Evolutionary conservation across 1,140 invertebrate genomes (phyloP).

Genomic region (Nymphalis io): DNA sequence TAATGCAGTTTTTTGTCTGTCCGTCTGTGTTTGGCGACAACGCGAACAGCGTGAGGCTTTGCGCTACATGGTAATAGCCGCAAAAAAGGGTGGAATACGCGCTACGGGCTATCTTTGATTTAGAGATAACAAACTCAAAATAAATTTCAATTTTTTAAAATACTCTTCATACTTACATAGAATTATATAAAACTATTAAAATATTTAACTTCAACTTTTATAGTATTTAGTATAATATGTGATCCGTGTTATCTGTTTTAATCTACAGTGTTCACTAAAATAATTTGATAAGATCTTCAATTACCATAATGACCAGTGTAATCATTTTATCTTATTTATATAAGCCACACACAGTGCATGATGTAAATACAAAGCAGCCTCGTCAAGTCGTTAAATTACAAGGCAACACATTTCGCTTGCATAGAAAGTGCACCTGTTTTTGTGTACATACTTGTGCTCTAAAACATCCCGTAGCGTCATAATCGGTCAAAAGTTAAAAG

Average conservation of each 20-base stretch:
- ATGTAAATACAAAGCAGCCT: neutral
- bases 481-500: too few relatives aligned
- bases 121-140: neutral
- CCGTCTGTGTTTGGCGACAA: constrained; percentile 30
- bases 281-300: constrained; percentile 3
- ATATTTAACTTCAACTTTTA: neutral
- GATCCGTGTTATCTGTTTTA: neutral
- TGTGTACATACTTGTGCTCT: too few relatives aligned
- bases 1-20: constrained; percentile 26
- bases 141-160: neutral
- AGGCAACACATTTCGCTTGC: too few relatives aligned
- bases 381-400: too few relatives aligned
- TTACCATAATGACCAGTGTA: neutral
- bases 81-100: constrained; percentile 25
- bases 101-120: constrained; percentile 14
- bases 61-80: constrained; percentile 22
- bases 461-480: too few relatives aligned
- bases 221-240: neutral
- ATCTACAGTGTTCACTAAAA: neutral
- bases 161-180: neutral
- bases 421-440: too few relatives aligned
- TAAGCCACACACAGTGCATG: neutral
- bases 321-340: neutral
- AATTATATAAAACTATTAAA: neutral
- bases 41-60: constrained; percentile 39